These are phyloP conservation scores for Wasmannia auropunctata DNA, from an alignment of 1,140 invertebrate species.

Conservation along the genomic window DNA sequence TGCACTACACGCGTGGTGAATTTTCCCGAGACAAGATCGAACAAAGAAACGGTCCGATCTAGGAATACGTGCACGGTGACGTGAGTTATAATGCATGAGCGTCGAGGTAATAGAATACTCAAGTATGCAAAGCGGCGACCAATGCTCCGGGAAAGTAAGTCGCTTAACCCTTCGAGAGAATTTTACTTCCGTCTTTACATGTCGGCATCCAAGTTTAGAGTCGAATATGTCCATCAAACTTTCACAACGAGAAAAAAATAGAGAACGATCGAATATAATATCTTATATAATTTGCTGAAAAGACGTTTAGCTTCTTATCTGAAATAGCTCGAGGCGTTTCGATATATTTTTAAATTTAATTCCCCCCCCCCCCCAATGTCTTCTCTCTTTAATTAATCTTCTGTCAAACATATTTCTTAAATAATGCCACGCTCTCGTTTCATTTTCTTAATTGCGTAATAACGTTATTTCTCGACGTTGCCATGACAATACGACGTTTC, in stretches of 20 bases:
- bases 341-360: neutral
- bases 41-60: constrained; percentile 35
- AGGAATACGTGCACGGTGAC: neutral
- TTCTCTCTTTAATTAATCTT: neutral
- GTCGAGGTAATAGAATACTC: constrained; percentile 54
- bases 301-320: neutral
- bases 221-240: constrained; percentile 30
- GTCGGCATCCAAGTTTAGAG: constrained; percentile 42
- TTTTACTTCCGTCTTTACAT: constrained; percentile 54
- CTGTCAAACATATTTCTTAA: neutral
- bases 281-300: neutral
- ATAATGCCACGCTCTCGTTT: neutral
- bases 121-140: constrained; percentile 43
- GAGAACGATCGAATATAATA: neutral
- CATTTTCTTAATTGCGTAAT: constrained; percentile 54
- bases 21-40: constrained; percentile 39
- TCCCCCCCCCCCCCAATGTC: neutral
- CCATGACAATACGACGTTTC: constrained; percentile 19
- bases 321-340: neutral
- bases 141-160: constrained; percentile 34
- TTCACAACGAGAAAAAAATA: neutral
- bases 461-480: constrained; percentile 21
- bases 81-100: constrained; percentile 54
- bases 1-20: neutral
- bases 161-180: constrained; percentile 39